phyloP scores from a whole-genome alignment of 2,113 vertebrate species.

The Boulengeromyrus knoepffleri region DNA sequence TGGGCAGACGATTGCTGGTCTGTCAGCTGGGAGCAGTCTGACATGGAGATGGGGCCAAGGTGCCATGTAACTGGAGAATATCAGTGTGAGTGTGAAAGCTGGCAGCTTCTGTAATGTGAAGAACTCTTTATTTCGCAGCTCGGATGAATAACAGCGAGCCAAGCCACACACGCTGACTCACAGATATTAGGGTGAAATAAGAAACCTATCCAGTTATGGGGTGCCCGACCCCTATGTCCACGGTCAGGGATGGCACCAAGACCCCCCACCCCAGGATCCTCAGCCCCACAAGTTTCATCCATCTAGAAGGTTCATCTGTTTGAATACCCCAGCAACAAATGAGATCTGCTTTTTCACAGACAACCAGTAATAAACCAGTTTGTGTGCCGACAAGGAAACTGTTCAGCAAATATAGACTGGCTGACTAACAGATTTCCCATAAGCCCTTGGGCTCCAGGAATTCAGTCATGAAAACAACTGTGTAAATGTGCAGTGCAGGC shows the following conservation, averaged over 20 bases:
- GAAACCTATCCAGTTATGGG: conserved; percentile 64
- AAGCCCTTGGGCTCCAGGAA: background rate
- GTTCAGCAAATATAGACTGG: background rate
- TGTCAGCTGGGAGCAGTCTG: background rate
- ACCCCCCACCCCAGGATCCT: background rate
- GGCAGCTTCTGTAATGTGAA: background rate
- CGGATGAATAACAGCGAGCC: conserved; percentile 51
- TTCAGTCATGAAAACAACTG: background rate
- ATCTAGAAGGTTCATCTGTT: background rate
- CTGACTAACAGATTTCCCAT: background rate
- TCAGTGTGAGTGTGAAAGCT: background rate
- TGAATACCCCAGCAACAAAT: background rate
- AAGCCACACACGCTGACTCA: conserved; percentile 64
- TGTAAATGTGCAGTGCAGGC: background rate
- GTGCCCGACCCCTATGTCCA: conserved; percentile 19
- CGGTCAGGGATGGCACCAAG: background rate
- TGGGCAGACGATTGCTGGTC: background rate
- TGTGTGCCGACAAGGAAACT: background rate
- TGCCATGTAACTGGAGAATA: background rate
- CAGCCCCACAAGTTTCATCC: background rate
- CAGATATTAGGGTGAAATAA: conserved; percentile 70
- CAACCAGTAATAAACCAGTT: background rate
- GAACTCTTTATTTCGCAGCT: background rate
- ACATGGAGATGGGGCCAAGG: background rate
- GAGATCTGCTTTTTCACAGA: background rate